A percentile compares a stretch with the other conserved stretches of the same genome.
Evolutionary conservation across 2,797 vertebrate genomes (phyloP).

Genomic region (Tragopan temminckii): DNA sequence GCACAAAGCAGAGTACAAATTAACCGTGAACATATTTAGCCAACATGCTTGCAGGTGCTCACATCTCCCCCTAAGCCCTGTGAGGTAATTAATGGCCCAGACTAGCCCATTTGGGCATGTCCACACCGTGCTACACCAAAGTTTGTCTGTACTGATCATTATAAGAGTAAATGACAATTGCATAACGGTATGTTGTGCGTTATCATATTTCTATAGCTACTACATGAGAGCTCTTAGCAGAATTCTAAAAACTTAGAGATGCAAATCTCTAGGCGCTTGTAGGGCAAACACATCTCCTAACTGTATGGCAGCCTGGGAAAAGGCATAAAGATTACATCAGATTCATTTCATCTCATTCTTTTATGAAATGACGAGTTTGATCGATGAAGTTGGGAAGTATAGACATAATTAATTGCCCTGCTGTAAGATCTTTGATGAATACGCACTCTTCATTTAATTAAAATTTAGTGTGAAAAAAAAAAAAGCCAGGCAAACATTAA

Average conservation of each 20-base stretch:
- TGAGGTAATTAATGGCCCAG: not conserved
- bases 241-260: not conserved
- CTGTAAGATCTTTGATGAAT: not conserved
- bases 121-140: not conserved
- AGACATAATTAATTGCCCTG: not conserved
- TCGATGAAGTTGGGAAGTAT: not conserved
- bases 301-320: not conserved
- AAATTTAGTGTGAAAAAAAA: not conserved
- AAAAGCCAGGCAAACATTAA: not conserved
- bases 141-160: not conserved
- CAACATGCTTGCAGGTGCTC: not conserved
- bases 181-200: not conserved
- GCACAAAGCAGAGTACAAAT: not conserved
- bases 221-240: not conserved
- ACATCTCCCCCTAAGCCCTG: not conserved
- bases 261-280: not conserved
- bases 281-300: not conserved
- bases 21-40: not conserved
- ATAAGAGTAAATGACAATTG: not conserved
- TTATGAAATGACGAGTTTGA: not conserved
- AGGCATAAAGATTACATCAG: not conserved
- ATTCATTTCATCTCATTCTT: not conserved
- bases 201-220: not conserved
- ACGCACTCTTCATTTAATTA: not conserved
- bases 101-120: not conserved